Evolutionary conservation across 2,888 invertebrate species (phyloP), one percentile per base, ranked within the genome.

Genomic region (Sminthurides aquaticus): DNA sequence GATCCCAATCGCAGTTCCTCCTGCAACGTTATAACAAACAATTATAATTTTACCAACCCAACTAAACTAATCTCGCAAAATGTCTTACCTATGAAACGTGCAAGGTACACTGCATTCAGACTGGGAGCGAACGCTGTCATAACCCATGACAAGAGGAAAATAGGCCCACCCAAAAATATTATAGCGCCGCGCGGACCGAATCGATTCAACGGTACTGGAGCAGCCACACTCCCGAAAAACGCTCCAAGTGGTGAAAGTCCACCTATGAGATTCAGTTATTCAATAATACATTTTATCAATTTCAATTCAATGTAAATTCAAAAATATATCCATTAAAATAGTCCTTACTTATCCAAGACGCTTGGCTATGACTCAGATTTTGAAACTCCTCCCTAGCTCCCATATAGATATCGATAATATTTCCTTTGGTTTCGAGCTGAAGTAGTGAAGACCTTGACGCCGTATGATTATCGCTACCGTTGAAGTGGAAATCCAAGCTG

Each of bases 201-300:
- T 18, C 58, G 29, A 24, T 65, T 60, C 1, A 73, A 49, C 0
- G 70, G 68, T 54, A 73, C 20, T 3, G 69, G 64, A 1, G 69
- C 70, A 3, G 64, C 43, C 3, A 71, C 24, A 57, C 70, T 69
- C 34, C 72, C 72, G 27, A 66, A 62, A 59, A 69, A 69, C 20
- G 72, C 72, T 1, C 71, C 72, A 1, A 73, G 57, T 1, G 72
- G 72, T 22, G 66, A 65, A 28, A 73, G 48, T 2, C 71, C 71
- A 52, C 72, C 72, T 72, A 22, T 29, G 59, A 64, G 55, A 49
- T 57, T 27, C 3, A 5, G 27, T 49, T 3, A 49, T 18, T 48
- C 11, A 22, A 54, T 22, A 15, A 55, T 58, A n/a, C 11, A 57
- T n/a, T n/a, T n/a, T n/a, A n/a, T n/a, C n/a, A n/a, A n/a, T n/a